Percentiles rank a stretch among this genome's conserved stretches.
These are phyloP conservation scores for Epinephelus coioides DNA, from an alignment of 2,797 vertebrate genomes.

Conservation along the genomic window DNA sequence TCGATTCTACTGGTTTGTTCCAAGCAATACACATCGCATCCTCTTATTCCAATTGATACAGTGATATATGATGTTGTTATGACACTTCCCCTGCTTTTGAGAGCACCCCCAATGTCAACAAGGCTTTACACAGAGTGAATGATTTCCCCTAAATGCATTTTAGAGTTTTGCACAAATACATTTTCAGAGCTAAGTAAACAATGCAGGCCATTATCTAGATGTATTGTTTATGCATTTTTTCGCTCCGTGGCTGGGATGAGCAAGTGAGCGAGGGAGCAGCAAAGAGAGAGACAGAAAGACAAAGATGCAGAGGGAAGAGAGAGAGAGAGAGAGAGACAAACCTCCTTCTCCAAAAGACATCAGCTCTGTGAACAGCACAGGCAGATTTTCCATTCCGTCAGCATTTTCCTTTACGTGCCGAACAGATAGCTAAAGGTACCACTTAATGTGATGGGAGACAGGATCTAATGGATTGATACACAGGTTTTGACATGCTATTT, in stretches of 20 bases:
- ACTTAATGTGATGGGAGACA: constrained; percentile 90
- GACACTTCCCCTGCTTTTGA: constrained; percentile 78
- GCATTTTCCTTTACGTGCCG: constrained; percentile 82
- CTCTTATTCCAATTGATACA: constrained; percentile 80
- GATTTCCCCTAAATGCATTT: constrained; percentile 85
- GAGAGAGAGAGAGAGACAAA: constrained; percentile 42
- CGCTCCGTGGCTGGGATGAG: constrained; percentile 63
- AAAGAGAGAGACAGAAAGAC: constrained; percentile 52
- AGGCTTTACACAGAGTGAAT: constrained; percentile 78
- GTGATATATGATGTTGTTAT: constrained; percentile 83
- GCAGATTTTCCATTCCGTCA: constrained; percentile 87
- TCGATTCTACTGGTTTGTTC: constrained; percentile 65
- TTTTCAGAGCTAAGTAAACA: constrained; percentile 85
- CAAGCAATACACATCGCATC: constrained; percentile 63
- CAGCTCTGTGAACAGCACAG: constrained; percentile 75
- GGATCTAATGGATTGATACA: constrained; percentile 94
- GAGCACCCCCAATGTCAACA: constrained; percentile 76
- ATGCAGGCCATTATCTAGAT: constrained; percentile 84
- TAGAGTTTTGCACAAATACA: constrained; percentile 85
- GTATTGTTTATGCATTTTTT: constrained; percentile 83
- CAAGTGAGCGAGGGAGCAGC: constrained; percentile 53
- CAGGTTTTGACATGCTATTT: constrained; percentile 96
- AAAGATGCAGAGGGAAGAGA: constrained; percentile 41
- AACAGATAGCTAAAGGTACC: constrained; percentile 89
- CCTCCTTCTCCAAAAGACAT: constrained; percentile 74